Percentiles rank a stretch among this genome's conserved stretches.
phyloP scores from a whole-genome alignment of 2,888 invertebrate genomes.

The Branchipolynoe longqiensis region DNA sequence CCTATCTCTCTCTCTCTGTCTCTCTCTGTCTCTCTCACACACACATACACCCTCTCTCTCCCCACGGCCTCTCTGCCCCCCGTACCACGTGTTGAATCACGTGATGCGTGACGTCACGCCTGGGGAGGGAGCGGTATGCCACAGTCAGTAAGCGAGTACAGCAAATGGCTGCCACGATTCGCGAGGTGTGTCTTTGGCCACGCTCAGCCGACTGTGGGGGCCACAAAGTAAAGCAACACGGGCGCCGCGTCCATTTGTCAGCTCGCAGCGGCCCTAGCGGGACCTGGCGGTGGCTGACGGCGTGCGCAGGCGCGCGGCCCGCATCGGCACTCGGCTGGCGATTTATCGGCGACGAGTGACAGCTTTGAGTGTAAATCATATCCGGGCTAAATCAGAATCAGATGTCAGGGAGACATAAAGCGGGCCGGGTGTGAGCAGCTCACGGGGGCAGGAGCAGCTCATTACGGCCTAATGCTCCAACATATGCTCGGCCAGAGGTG shows the following conservation, averaged over 20 bases:
- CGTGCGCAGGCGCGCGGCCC: neutral
- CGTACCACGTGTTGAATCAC: neutral
- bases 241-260: constrained; percentile 16
- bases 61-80: neutral
- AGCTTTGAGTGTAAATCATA: constrained; percentile 45
- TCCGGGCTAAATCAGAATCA: constrained; percentile 48
- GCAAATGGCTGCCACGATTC: neutral
- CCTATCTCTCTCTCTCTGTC: constrained; percentile 33
- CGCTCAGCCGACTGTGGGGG: neutral
- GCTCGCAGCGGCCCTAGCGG: neutral
- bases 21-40: constrained; percentile 47
- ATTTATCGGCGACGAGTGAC: constrained; percentile 40
- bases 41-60: constrained; percentile 24
- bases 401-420: constrained; percentile 53
- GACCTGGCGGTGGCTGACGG: neutral
- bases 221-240: constrained; percentile 18
- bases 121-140: neutral
- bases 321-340: constrained; percentile 10
- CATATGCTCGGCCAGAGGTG: neutral
- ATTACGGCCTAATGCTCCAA: constrained; percentile 45
- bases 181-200: constrained; percentile 37
- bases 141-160: constrained; percentile 11
- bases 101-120: neutral
- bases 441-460: neutral
- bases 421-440: neutral